Conservation (phyloP, 2,888 invertebrate species). For the Cerastoderma edule region DNA sequence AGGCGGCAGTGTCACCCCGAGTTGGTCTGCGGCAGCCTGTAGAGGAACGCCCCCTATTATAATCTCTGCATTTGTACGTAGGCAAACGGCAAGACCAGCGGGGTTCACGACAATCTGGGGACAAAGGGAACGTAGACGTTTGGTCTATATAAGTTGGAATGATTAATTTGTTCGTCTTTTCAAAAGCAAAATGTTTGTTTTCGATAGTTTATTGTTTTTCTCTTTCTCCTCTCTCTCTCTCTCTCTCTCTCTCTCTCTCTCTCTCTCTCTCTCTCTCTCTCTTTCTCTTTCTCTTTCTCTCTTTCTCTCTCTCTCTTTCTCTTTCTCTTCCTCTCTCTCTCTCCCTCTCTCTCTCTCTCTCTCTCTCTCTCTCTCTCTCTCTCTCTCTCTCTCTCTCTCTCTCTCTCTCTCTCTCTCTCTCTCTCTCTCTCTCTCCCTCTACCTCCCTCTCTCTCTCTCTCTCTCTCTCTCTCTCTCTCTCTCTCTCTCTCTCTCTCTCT, state of each 20-base stretch:
- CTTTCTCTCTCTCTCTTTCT: not conserved
- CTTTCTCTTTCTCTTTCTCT: not conserved
- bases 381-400: constrained; percentile 1
- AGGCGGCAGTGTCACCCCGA: no score
- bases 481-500: constrained; percentile 1
- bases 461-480: not conserved
- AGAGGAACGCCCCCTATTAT: no score
- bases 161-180: no score
- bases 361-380: not conserved
- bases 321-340: not conserved
- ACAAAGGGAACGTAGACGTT: no score
- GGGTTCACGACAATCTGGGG: no score
- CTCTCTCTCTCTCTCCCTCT: not conserved
- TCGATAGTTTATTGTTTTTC: no score
- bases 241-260: constrained; percentile 1
- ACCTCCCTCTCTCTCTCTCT: not conserved
- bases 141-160: no score
- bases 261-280: constrained; percentile 1
- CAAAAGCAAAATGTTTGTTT: no score
- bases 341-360: not conserved
- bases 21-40: no score
- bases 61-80: no score
- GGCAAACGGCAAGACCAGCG: no score
- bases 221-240: not conserved
- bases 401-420: constrained; percentile 1